A percentile compares a stretch with the other conserved stretches of the same genome.
Evolutionary conservation across 1,140 invertebrate species (phyloP).

Genomic region (Euschistus heros): DNA sequence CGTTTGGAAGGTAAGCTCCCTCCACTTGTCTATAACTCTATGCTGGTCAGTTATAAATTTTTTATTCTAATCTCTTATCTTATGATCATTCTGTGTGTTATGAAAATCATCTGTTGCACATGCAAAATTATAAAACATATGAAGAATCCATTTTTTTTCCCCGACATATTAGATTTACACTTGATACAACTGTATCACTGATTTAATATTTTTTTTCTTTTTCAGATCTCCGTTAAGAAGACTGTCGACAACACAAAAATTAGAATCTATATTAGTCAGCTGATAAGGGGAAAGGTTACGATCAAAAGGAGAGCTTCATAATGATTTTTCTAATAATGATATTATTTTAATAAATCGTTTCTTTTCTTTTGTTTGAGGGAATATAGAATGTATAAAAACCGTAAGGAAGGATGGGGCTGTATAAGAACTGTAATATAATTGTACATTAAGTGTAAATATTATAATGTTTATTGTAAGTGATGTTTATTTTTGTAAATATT

Average conservation of each 20-base stretch:
- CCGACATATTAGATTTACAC: constrained; percentile 12
- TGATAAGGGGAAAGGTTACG: constrained; percentile 77
- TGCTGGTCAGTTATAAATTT: not conserved
- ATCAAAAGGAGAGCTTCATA: constrained; percentile 72
- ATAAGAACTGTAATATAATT: no score
- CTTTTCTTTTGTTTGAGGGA: no score
- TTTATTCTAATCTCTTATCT: not conserved
- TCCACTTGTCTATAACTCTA: not conserved
- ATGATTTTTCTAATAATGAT: constrained; percentile 19
- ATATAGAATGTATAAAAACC: no score
- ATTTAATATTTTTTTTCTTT: constrained; percentile 32
- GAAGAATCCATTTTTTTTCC: not conserved
- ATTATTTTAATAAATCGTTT: no score
- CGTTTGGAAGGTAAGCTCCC: no score
- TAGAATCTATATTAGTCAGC: constrained; percentile 68
- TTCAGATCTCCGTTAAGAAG: constrained; percentile 84
- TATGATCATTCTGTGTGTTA: not conserved
- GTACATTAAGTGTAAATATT: no score
- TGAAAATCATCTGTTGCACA: constrained; percentile 10
- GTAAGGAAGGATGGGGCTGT: no score
- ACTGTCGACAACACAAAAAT: constrained; percentile 67
- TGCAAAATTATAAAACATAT: not conserved
- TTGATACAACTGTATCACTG: not conserved
- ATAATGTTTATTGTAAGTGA: no score
- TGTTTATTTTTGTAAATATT: no score